Evolutionary conservation across 2,797 vertebrate species (phyloP).

Genomic region (Pyrocephalus nanus): DNA sequence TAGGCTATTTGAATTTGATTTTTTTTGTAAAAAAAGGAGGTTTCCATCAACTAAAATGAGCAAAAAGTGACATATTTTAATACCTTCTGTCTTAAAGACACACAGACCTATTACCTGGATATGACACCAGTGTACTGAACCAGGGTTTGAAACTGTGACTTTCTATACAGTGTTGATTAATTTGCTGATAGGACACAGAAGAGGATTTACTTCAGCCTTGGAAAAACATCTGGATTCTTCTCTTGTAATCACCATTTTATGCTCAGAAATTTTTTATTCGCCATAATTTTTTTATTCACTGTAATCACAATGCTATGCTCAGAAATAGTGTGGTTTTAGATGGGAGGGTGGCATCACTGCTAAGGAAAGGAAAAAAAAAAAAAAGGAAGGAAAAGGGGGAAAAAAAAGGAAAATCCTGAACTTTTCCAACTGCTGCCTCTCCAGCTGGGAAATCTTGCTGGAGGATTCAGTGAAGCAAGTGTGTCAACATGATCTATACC

Average conservation of each 20-base stretch:
- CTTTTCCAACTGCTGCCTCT: neutral
- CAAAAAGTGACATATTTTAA: neutral
- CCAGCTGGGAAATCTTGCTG: conserved; percentile 13
- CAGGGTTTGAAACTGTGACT: neutral
- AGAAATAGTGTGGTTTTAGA: rapidly evolving
- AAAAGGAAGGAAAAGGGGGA: rapidly evolving
- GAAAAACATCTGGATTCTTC: neutral
- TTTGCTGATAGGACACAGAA: neutral
- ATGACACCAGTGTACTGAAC: neutral
- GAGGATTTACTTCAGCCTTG: neutral
- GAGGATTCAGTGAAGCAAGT: neutral
- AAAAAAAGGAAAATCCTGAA: neutral
- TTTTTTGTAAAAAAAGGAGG: neutral
- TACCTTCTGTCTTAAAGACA: neutral
- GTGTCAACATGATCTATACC: conserved; percentile 7
- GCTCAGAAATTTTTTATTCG: neutral
- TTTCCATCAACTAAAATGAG: neutral
- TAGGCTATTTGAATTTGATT: neutral
- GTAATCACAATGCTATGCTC: neutral
- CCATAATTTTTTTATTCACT: no score
- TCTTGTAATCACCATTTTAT: neutral
- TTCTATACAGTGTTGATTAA: neutral
- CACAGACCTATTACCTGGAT: neutral
- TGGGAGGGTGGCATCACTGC: no score
- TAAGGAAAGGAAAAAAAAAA: no score